Percentiles rank a stretch among this genome's conserved stretches.
Conservation (phyloP, 2,888 invertebrate species). For the Athalia circularis region DNA sequence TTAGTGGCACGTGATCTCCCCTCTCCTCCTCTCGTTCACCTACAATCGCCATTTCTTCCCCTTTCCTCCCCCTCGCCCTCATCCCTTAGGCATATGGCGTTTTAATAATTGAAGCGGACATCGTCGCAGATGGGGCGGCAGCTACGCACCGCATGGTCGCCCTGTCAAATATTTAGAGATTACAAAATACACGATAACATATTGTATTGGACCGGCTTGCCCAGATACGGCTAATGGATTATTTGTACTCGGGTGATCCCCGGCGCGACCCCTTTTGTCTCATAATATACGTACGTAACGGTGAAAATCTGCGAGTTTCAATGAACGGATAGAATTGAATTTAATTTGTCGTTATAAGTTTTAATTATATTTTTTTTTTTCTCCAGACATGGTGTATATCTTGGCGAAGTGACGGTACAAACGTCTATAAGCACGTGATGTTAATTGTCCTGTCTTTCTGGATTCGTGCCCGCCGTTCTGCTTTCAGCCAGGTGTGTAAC, state of each 20-base stretch:
- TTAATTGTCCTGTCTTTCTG: slow-evolving; percentile 36
- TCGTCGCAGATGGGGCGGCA: slow-evolving; percentile 61
- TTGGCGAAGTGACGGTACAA: not conserved
- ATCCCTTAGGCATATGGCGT: slow-evolving; percentile 64
- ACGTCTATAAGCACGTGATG: too few relatives aligned
- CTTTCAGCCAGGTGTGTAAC: slow-evolving; percentile 36
- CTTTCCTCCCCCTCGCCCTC: not conserved
- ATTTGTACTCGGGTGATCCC: not conserved
- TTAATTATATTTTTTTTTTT: too few relatives aligned
- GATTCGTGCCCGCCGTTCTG: slow-evolving; percentile 30
- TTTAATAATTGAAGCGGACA: slow-evolving; percentile 68
- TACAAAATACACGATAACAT: slow-evolving; percentile 56
- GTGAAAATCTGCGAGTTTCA: not conserved
- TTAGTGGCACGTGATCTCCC: slow-evolving; percentile 46
- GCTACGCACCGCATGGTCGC: slow-evolving; percentile 54
- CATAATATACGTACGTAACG: not conserved
- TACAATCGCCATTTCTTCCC: too few relatives aligned
- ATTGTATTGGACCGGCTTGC: slow-evolving; percentile 22
- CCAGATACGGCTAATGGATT: slow-evolving; percentile 39
- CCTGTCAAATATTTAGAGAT: slow-evolving; percentile 69
- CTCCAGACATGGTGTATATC: not conserved
- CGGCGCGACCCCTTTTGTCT: not conserved
- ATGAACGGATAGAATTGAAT: not conserved
- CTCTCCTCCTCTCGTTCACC: not conserved
- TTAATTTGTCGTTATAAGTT: too few relatives aligned